phyloP scores from a whole-genome alignment of 1,140 invertebrate species.

The Neotoxoptera formosana region DNA sequence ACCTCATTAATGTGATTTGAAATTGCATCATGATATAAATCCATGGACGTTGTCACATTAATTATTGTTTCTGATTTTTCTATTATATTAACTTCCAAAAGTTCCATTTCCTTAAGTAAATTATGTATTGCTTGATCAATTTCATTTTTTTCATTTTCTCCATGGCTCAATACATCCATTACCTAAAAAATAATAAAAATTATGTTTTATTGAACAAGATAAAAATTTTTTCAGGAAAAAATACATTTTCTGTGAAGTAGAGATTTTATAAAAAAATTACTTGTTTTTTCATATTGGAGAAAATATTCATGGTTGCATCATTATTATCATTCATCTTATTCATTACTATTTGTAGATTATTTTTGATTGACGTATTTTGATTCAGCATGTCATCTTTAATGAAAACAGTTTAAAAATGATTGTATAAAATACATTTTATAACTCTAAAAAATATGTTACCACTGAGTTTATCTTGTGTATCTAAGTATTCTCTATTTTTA shows the following conservation, averaged over 20 bases:
- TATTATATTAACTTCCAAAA: background rate
- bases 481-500: conserved; percentile 54
- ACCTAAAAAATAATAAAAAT: conserved; percentile 2
- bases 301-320: background rate
- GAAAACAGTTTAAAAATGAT: background rate
- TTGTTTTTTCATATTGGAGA: conserved; percentile 31
- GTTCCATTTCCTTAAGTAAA: conserved; percentile 21
- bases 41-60: conserved; percentile 6
- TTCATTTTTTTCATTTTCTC: conserved; percentile 16
- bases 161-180: background rate
- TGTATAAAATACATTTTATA: background rate
- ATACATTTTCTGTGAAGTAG: background rate
- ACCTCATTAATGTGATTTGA: conserved; percentile 40
- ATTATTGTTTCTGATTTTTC: conserved; percentile 44
- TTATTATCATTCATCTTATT: conserved; percentile 3
- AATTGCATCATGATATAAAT: conserved; percentile 37
- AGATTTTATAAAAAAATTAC: conserved; percentile 24
- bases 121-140: background rate
- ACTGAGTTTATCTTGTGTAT: conserved; percentile 42
- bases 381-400: conserved; percentile 5
- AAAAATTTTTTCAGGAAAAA: background rate
- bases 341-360: background rate
- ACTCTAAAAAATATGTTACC: conserved; percentile 6
- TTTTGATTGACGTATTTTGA: conserved; percentile 8
- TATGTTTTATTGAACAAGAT: background rate